Evolutionary conservation across 1,140 invertebrate species (phyloP).

Genomic region (Trigoniulus corallinus): DNA sequence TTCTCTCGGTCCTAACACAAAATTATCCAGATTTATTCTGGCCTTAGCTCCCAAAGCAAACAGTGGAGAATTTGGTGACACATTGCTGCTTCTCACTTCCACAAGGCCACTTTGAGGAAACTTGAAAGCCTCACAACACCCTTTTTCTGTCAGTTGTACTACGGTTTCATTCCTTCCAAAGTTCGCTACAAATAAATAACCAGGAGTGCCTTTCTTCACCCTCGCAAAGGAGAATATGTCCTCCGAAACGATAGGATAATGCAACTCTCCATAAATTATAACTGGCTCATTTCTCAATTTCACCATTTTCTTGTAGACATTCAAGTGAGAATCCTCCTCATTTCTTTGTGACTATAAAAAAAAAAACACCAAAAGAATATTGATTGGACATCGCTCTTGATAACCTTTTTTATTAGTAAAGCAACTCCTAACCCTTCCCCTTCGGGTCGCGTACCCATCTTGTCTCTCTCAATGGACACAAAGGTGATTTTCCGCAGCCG

Average conservation of each 20-base stretch:
- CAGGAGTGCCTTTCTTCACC: constrained; percentile 47
- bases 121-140: constrained; percentile 6
- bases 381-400: neutral
- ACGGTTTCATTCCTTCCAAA: constrained; percentile 27
- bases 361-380: constrained; percentile 6
- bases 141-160: constrained; percentile 28
- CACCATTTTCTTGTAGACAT: constrained; percentile 20
- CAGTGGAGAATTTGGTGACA: constrained; percentile 1
- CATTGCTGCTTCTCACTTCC: constrained; percentile 11
- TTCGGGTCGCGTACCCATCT: too few species aligned
- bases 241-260: constrained; percentile 8
- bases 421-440: too few species aligned
- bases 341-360: constrained; percentile 11
- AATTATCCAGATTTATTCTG: constrained; percentile 11
- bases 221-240: constrained; percentile 24
- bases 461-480: too few species aligned
- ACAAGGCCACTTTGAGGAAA: constrained; percentile 14
- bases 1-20: constrained; percentile 14
- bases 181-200: constrained; percentile 45
- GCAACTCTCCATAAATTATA: constrained; percentile 22
- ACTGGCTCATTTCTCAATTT: constrained; percentile 21
- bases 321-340: constrained; percentile 19
- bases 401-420: constrained; percentile 7
- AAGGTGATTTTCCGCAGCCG: too few species aligned
- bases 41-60: constrained; percentile 8